A percentile compares a stretch with the other conserved stretches of the same genome.
Evolutionary conservation across 2,888 invertebrate species (phyloP).

Genomic region (Caenorhabditis macrosperma): DNA sequence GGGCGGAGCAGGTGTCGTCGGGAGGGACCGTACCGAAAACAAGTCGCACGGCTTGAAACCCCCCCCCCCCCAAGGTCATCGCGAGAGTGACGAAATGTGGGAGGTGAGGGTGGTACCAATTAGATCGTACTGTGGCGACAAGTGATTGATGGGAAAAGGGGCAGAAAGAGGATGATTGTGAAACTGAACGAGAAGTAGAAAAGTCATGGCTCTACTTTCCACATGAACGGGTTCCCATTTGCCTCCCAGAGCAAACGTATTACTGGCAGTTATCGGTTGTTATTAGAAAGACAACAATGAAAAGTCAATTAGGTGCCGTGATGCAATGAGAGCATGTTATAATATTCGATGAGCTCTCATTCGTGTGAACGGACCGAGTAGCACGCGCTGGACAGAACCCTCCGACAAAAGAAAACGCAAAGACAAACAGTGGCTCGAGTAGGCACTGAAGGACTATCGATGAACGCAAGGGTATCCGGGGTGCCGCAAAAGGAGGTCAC

Average conservation of each 20-base stretch:
- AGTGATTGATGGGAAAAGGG: neutral
- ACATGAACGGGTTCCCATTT: neutral
- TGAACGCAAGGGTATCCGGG: neutral
- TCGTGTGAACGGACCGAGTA: neutral
- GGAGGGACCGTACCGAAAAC: slow-evolving; percentile 31
- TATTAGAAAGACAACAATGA: slow-evolving; percentile 11
- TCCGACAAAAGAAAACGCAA: slow-evolving; percentile 28
- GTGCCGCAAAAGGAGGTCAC: neutral
- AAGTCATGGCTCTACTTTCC: neutral
- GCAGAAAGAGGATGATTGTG: neutral
- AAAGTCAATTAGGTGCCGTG: slow-evolving; percentile 12
- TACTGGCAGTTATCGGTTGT: neutral
- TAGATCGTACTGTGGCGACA: neutral
- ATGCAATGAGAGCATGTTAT: neutral
- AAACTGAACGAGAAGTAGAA: neutral
- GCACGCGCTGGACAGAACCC: neutral
- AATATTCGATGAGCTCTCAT: slow-evolving; percentile 27
- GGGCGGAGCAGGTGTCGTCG: slow-evolving; percentile 45
- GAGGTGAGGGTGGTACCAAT: slow-evolving; percentile 15
- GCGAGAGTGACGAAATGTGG: slow-evolving; percentile 15
- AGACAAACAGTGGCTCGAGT: slow-evolving; percentile 1
- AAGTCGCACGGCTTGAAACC: slow-evolving; percentile 12
- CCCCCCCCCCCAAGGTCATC: slow-evolving; percentile 31
- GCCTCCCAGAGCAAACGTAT: slow-evolving; percentile 4
- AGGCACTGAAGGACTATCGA: neutral